Conservation (phyloP, 64 coral and sea anemone genomes). For the Montipora capricornis region DNA sequence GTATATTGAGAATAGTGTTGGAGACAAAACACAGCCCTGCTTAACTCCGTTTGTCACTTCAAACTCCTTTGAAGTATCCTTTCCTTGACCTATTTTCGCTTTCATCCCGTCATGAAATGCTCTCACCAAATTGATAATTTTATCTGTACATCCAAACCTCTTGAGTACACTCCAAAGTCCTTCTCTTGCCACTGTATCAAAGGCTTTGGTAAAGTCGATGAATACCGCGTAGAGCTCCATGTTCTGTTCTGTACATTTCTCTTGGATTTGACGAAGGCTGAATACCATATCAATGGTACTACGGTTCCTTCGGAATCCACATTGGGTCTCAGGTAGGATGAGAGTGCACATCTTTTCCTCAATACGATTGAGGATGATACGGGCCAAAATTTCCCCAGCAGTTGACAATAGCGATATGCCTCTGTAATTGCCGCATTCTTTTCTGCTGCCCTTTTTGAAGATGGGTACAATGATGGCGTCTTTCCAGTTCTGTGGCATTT, state of each 20-base stretch:
- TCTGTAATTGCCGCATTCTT: background rate
- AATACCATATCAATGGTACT: background rate
- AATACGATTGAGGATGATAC: background rate
- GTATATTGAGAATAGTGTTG: too few relatives aligned
- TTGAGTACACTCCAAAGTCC: background rate
- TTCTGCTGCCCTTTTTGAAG: too few relatives aligned
- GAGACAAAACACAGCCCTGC: too few relatives aligned
- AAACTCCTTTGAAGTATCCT: background rate
- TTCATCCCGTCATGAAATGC: too few relatives aligned
- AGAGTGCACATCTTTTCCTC: background rate
- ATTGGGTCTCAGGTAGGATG: background rate
- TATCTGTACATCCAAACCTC: background rate
- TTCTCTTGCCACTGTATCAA: background rate
- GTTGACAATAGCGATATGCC: slow-evolving; percentile 4
- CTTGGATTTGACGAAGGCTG: background rate
- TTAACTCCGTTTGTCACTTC: too few relatives aligned
- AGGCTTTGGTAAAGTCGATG: background rate
- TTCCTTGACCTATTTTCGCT: background rate
- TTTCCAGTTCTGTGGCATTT: too few relatives aligned
- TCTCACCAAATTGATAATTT: too few relatives aligned
- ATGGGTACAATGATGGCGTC: too few relatives aligned
- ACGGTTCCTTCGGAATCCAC: background rate
- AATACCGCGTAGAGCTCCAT: background rate
- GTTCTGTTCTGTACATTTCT: background rate
- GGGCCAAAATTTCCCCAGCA: background rate